These are phyloP conservation scores for Pachyuromys duprasi DNA, from an alignment of 2,797 vertebrate species.

Conservation along the genomic window DNA sequence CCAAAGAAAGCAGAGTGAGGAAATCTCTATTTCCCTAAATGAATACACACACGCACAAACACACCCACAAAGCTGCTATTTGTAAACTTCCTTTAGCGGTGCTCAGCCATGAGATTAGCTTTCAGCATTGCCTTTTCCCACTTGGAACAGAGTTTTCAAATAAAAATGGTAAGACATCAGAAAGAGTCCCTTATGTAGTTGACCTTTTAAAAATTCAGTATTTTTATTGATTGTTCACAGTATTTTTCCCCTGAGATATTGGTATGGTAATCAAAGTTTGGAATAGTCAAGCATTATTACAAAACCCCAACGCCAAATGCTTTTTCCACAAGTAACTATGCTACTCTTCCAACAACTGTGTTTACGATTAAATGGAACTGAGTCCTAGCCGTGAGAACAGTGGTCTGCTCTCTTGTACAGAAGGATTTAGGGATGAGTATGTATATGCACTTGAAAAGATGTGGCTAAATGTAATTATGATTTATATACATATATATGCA, in stretches of 20 bases:
- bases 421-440: constrained; percentile 69
- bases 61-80: not conserved
- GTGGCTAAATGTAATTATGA: not conserved
- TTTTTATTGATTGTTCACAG: constrained; percentile 85
- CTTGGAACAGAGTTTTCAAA: constrained; percentile 78
- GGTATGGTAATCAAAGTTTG: constrained; percentile 83
- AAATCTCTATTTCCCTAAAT: constrained; percentile 40
- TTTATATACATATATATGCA: not conserved
- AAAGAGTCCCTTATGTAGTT: constrained; percentile 81
- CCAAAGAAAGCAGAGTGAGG: not conserved
- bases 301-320: constrained; percentile 80
- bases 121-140: constrained; percentile 71
- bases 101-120: constrained; percentile 64
- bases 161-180: constrained; percentile 79
- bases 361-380: constrained; percentile 78
- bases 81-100: constrained; percentile 70
- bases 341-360: constrained; percentile 53
- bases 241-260: constrained; percentile 82
- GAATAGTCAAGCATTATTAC: constrained; percentile 83
- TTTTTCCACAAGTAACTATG: constrained; percentile 54
- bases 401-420: constrained; percentile 68
- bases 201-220: constrained; percentile 87
- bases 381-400: constrained; percentile 81
- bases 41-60: not conserved
- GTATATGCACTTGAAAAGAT: not conserved